Evolutionary conservation across 2,113 vertebrate genomes (phyloP), one percentile per base, ranked within the genome.

Genomic region (Natator depressus): DNA sequence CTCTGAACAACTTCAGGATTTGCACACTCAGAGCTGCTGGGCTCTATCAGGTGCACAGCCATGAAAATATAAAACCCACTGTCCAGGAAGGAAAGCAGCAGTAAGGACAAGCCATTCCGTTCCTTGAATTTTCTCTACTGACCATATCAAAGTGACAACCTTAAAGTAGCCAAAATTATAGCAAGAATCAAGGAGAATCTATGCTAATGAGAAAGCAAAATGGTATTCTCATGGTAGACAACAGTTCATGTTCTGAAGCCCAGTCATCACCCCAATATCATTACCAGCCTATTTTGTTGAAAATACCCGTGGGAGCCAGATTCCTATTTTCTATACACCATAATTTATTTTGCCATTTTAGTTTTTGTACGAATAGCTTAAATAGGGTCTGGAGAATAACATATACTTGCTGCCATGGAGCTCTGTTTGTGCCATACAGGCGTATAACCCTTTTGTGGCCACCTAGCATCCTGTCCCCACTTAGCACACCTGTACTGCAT

Each of bases 341-440:
- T 27, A 13, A 27, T 59, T 59, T 59, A 59, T 29, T 31, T 59
- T 31, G 11, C 11, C 57, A 59, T 31, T 59, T 59, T 59, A 13
- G 27, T 59, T 59, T 59, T 59, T 59, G 57, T 13, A 59, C 5
- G 5, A 59, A 59, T 29, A 59, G 55, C 27, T 59, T 35, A 42
- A 29, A 38, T 35, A 6, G 59, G 80, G 59, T 80, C 51, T 2
- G 2, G 55, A 92, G 31, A 85, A 50, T 53, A n/a, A 75, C 31
- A 11, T n/a, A 20, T 1, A 27, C 59, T 10, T 0, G 1, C 7
- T 49, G 25, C 49, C 8, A 1, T 6, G 54, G 20, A 27, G 20
- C 82, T 87, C 85, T 80, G 69, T 82, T 17, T 47, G 31, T 3
- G 42, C 5, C 35, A 42, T 76, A 79, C 72, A 75, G 22, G 4